Evolutionary conservation across 2,888 invertebrate genomes (phyloP), one percentile per base, ranked within the genome.

Genomic region (Prosopocoilus inquinatus): DNA sequence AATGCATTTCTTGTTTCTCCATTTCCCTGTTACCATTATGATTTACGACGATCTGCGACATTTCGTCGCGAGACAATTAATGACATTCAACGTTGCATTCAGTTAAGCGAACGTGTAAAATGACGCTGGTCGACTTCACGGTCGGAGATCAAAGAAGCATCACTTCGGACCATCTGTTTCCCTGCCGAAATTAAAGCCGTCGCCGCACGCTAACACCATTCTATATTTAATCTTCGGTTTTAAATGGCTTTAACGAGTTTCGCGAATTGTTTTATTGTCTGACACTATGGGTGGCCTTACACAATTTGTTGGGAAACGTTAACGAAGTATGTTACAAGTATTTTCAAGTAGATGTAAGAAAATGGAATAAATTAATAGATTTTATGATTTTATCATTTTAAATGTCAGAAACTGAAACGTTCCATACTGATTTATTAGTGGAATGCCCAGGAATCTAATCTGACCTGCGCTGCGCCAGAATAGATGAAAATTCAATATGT

Each of bases 61-160:
- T 62, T 62, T 62, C 55, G 50, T 56, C 55, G 57, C 32, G 53
- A 48, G 56, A 60, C 62, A 57, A 62, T 62, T 62, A 60, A 62
- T 62, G 58, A 62, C 60, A 57, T 54, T 57, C 58, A 57, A 59
- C 48, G 60, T 62, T 56, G 60, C 60, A 57, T 54, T 57, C 58
- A 57, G 57, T 44, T 44, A 35, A 56, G 52, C 56, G 58, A 49
- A 58, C 55, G 58, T 62, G 57, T 59, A 57, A 60, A 58, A 60
- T 53, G 46, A 58, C 53, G 55, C 58, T 58, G 53, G 46, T 39
- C 60, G 57, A 13, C 15, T 11, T 11, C 41, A 11, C 41, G 41
- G 13, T 16, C 3, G 3, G 41, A 41, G n/a, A 41, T 41, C 41
- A 41, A 41, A n/a, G n/a, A 41, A 41, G 41, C 41, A 15, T 11